Evolutionary conservation across 2,113 vertebrate species (phyloP).

Genomic region (Hystrix cristata): DNA sequence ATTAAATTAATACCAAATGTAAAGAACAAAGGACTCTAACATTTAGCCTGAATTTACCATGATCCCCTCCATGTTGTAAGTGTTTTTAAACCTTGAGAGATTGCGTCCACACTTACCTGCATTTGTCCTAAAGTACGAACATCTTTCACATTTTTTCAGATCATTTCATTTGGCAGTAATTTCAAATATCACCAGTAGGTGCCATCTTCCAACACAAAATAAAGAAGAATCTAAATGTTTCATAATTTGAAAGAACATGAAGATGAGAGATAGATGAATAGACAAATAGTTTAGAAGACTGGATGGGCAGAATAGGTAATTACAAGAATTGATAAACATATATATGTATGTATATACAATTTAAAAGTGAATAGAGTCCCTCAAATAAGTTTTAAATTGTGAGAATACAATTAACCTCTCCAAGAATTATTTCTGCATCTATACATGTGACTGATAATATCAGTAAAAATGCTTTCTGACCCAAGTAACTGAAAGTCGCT

Average conservation of each 20-base stretch:
- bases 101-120: background rate
- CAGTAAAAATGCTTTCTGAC: background rate
- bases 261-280: background rate
- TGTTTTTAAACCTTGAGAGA: background rate
- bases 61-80: background rate
- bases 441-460: background rate
- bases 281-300: background rate
- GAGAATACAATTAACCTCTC: background rate
- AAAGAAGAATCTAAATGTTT: constrained; percentile 18
- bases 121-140: background rate
- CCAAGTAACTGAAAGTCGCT: background rate
- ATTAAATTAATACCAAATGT: background rate
- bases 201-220: constrained; percentile 75
- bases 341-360: background rate
- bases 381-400: background rate
- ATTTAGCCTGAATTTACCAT: background rate
- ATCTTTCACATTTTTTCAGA: background rate
- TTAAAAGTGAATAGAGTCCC: background rate
- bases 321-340: background rate
- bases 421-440: background rate
- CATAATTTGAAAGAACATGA: background rate
- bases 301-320: background rate
- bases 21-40: background rate
- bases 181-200: constrained; percentile 74
- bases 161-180: constrained; percentile 48